Evolutionary conservation across 2,797 vertebrate species (phyloP).

Genomic region (Mormyrops attenuatus): DNA sequence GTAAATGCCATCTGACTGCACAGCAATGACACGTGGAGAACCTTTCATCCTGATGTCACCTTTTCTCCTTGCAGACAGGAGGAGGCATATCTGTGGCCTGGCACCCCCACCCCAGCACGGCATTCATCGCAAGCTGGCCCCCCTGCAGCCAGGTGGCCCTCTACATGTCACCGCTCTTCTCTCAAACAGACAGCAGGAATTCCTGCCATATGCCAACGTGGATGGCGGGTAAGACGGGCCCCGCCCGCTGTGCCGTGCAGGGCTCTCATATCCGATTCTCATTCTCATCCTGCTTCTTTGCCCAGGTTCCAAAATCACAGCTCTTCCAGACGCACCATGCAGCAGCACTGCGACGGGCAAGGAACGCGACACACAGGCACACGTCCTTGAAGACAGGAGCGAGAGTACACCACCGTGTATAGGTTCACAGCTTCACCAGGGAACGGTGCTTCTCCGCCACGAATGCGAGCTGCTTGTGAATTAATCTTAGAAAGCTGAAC

Average conservation of each 20-base stretch:
- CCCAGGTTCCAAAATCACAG: slow-evolving; percentile 51
- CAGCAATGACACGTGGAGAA: not conserved
- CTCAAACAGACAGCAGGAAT: slow-evolving; percentile 41
- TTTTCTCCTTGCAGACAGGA: slow-evolving; percentile 61
- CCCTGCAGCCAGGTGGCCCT: slow-evolving; percentile 49
- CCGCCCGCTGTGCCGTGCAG: not conserved
- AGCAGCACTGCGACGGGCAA: slow-evolving; percentile 11
- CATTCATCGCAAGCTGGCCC: slow-evolving; percentile 53
- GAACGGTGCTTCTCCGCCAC: not conserved
- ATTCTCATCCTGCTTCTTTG: slow-evolving; percentile 25
- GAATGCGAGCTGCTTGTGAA: not conserved
- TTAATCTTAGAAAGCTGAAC: not conserved
- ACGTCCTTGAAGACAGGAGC: not conserved
- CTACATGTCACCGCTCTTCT: slow-evolving; percentile 47
- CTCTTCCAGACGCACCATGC: slow-evolving; percentile 45
- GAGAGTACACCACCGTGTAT: not conserved
- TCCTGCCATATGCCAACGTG: slow-evolving; percentile 39
- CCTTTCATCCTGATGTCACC: not conserved
- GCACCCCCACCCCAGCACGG: slow-evolving; percentile 43
- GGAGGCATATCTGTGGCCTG: slow-evolving; percentile 50
- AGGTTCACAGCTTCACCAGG: not conserved
- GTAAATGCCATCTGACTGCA: not conserved
- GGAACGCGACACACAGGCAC: not conserved
- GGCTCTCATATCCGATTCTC: not conserved
- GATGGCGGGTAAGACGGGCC: slow-evolving; percentile 49